Evolutionary conservation across 1,140 invertebrate genomes (phyloP).

Genomic region (Macrocentrus cingulum): DNA sequence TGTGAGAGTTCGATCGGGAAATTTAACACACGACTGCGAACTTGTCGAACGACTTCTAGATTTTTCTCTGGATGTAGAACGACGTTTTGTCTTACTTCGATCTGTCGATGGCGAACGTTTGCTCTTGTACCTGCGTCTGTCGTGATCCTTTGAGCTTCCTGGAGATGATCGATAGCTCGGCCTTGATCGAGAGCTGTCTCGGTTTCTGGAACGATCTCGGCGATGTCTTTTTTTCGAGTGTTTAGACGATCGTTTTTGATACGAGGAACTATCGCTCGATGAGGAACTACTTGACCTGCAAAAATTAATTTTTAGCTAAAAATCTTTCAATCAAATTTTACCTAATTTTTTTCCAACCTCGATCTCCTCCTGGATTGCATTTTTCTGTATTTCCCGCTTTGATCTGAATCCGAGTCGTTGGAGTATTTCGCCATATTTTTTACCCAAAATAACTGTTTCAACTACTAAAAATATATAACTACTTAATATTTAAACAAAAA

Average conservation of each 20-base stretch:
- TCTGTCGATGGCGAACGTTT: slow-evolving; percentile 44
- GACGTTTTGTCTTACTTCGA: slow-evolving; percentile 40
- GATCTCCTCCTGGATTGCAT: slow-evolving; percentile 48
- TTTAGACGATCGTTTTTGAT: slow-evolving; percentile 46
- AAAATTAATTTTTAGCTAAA: not conserved
- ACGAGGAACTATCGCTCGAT: slow-evolving; percentile 47
- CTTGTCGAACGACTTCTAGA: slow-evolving; percentile 53
- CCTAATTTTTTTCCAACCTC: slow-evolving; percentile 37
- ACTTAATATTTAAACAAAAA: too few relatives aligned
- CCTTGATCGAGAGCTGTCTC: slow-evolving; percentile 42
- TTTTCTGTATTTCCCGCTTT: slow-evolving; percentile 45
- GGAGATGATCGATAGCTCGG: slow-evolving; percentile 45
- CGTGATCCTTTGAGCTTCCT: slow-evolving; percentile 47
- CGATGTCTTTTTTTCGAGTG: slow-evolving; percentile 47
- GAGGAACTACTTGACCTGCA: slow-evolving; percentile 49
- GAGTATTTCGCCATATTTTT: slow-evolving; percentile 51
- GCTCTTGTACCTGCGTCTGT: slow-evolving; percentile 43
- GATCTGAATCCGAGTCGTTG: slow-evolving; percentile 52
- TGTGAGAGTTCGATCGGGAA: slow-evolving; percentile 40
- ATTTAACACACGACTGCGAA: slow-evolving; percentile 49
- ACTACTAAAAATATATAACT: too few relatives aligned
- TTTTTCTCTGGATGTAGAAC: slow-evolving; percentile 52
- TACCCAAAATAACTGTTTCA: slow-evolving; percentile 3
- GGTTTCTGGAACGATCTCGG: slow-evolving; percentile 47
- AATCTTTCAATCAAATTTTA: slow-evolving; percentile 13